Base-by-base conservation (phyloP, 1,140 invertebrate species). In the Atta texana region DNA sequence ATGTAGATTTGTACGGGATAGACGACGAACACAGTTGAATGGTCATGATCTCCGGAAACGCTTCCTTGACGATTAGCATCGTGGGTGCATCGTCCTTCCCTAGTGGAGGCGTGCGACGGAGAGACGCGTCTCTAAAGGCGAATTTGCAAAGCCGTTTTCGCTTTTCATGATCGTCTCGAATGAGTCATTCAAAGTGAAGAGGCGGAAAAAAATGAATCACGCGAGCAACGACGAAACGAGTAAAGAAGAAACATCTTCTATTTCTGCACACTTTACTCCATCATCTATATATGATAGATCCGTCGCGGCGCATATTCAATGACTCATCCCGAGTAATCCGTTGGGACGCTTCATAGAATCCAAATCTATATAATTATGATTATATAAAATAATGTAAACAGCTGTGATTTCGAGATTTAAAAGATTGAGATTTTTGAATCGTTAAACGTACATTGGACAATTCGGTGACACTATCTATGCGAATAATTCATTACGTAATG, bases 81-180 rank as follows among this genome's bases (percentile, higher is more conserved):
- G 14, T n/a, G 44, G 4, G 63, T 68, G 77, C 77, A 78, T 82
- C 80, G 55, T 84, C 57, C 80, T 84, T 75, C 69, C 80, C 80
- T 69, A 24, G 5, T 77, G 53, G 68, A 57, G 66, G 66, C 78
- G 66, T 10, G 34, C 21, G 34, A 31, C 12, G 68, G 24, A 68
- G 69, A 61, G 51, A 31, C 34, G 64, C 18, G 68, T 24, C 24
- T 24, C 24, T 24, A 31, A 31, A 31, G 28, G 28, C 55, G 55
- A 72, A 49, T 21, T 61, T 59, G 53, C 24, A 8, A 69, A n/a
- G 18, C 68, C 53, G 34, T 24, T 61, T 10, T 57, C 66, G 53
- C 34, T 59, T 61, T 71, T 82, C 69, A 49, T 18, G 55, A 84
- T 82, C 66, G 34, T 59, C 80, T 61, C 39, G 66, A 61, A 31